Conservation (phyloP, 2,797 vertebrate genomes). For the Rhincodon typus region DNA sequence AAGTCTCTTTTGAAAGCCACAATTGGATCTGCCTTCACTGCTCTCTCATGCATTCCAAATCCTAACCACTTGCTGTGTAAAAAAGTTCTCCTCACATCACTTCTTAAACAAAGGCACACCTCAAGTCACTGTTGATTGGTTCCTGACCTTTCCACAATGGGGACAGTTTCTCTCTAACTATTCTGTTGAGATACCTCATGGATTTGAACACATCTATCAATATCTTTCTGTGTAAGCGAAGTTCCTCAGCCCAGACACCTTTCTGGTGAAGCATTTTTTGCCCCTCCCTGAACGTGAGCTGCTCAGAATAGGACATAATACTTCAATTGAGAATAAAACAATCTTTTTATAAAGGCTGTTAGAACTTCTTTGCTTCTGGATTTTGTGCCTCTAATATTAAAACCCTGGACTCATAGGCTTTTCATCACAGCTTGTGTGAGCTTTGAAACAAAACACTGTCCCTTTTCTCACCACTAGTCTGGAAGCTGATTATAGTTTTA, state of each 20-base stretch:
- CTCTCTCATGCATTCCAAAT: neutral
- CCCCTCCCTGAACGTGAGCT: neutral
- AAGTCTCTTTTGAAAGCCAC: neutral
- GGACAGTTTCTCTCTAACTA: neutral
- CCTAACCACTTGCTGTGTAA: neutral
- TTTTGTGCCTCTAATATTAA: neutral
- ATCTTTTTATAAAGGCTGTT: neutral
- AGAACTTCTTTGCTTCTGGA: neutral
- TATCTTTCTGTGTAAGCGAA: neutral
- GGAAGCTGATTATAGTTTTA: no score
- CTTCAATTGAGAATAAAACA: neutral
- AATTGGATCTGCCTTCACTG: neutral
- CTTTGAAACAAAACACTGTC: no score
- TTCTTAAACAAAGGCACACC: no score
- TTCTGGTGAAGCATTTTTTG: neutral
- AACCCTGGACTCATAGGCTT: neutral
- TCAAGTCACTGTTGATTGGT: neutral
- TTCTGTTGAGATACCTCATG: neutral
- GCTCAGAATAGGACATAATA: neutral
- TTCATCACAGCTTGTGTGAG: neutral
- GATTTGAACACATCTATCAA: neutral
- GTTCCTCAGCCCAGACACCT: no score
- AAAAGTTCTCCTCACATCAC: neutral
- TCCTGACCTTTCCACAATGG: neutral
- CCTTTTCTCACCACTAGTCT: no score